These are phyloP conservation scores for Lissocephala sabroskyi DNA, from an alignment of 2,888 invertebrate genomes.

Conservation along the genomic window DNA sequence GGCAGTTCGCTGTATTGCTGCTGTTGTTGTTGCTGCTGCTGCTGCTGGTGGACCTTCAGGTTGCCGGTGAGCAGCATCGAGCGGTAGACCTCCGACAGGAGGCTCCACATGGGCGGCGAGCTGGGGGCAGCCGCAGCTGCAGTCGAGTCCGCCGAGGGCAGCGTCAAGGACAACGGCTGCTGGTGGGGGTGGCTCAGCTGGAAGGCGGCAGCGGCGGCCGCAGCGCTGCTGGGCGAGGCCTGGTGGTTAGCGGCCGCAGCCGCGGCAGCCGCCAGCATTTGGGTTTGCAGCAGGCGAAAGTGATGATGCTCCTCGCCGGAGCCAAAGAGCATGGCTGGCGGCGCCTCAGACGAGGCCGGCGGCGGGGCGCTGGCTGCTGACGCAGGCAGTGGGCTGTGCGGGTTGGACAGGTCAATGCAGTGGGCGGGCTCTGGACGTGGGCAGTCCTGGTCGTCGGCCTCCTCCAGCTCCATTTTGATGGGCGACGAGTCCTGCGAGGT, in stretches of 20 bases:
- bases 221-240: constrained; percentile 14
- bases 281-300: constrained; percentile 59
- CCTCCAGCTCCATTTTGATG: constrained; percentile 32
- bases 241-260: constrained; percentile 56
- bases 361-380: constrained; percentile 2
- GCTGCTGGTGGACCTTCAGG: constrained; percentile 46
- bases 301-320: constrained; percentile 59
- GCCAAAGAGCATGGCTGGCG: constrained; percentile 20
- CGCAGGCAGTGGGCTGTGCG: constrained; percentile 5
- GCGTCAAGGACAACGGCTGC: constrained; percentile 7
- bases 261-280: constrained; percentile 68
- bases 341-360: constrained; percentile 2
- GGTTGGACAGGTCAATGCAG: constrained; percentile 24
- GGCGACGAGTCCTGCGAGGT: constrained; percentile 26
- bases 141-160: constrained; percentile 3
- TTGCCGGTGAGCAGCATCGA: constrained; percentile 67
- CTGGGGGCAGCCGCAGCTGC: constrained; percentile 14
- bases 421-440: neutral
- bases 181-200: neutral
- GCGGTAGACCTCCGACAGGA: constrained; percentile 70
- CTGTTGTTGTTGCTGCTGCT: constrained; percentile 32
- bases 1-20: constrained; percentile 64
- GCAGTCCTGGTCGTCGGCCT: constrained; percentile 14
- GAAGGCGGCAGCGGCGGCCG: neutral
- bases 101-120: constrained; percentile 67